Percentiles rank a stretch among this genome's conserved stretches.
Evolutionary conservation across 1,140 invertebrate species (phyloP).

Genomic region (Tachypleus tridentatus): DNA sequence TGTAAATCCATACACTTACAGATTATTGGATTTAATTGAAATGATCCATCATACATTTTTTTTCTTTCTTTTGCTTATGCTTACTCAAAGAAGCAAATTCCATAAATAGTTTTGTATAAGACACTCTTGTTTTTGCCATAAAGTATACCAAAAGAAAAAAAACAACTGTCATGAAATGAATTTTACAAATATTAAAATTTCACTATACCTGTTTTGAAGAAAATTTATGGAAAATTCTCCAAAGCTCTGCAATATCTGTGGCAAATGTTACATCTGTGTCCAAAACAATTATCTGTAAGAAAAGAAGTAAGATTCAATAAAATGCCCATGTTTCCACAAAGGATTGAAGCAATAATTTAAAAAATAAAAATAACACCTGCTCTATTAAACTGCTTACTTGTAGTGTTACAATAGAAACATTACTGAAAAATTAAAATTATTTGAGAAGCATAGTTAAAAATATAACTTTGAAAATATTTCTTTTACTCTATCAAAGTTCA

Average conservation of each 20-base stretch:
- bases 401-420: no score
- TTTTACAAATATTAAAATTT: no score
- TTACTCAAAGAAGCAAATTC: no score
- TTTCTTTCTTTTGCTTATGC: no score
- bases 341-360: no score
- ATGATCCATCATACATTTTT: neutral
- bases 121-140: neutral
- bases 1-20: no score
- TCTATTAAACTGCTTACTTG: no score
- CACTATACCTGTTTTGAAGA: slow-evolving; percentile 33
- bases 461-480: no score
- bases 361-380: no score
- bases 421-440: no score
- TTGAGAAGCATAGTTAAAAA: no score
- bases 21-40: neutral
- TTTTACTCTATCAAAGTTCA: no score
- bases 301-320: neutral
- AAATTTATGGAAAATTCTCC: slow-evolving; percentile 65
- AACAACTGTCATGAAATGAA: neutral
- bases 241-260: slow-evolving; percentile 67
- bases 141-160: neutral
- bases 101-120: neutral
- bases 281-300: slow-evolving; percentile 54
- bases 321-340: neutral
- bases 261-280: slow-evolving; percentile 82